Percentiles rank a stretch among this genome's conserved stretches.
Evolutionary conservation across 1,140 invertebrate species (phyloP).

Genomic region (Bemisia tabaci): DNA sequence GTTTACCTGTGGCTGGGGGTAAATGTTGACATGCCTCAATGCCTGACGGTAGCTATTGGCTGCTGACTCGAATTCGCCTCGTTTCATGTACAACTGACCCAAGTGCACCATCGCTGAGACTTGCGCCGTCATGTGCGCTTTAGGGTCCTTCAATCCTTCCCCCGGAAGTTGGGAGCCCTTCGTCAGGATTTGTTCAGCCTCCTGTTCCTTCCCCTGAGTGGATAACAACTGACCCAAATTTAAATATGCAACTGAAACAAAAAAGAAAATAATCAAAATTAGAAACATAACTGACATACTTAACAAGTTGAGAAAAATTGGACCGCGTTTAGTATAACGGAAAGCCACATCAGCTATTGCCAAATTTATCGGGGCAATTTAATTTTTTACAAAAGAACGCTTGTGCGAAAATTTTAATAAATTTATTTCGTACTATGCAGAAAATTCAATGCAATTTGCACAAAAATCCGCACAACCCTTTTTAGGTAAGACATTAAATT

Average conservation of each 20-base stretch:
- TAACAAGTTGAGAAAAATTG: neutral
- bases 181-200: constrained; percentile 68
- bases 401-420: no score
- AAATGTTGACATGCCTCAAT: constrained; percentile 57
- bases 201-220: constrained; percentile 60
- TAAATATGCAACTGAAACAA: constrained; percentile 77
- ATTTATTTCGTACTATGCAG: no score
- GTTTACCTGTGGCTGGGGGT: constrained; percentile 66
- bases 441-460: no score
- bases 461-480: no score
- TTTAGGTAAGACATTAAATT: no score
- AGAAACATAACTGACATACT: constrained; percentile 1
- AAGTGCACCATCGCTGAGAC: constrained; percentile 84
- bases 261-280: constrained; percentile 9
- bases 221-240: constrained; percentile 82
- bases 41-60: constrained; percentile 82
- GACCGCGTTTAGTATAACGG: no score
- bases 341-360: no score
- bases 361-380: no score
- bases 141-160: constrained; percentile 70
- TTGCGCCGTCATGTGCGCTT: constrained; percentile 75
- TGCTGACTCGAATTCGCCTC: constrained; percentile 68
- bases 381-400: no score
- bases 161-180: constrained; percentile 73
- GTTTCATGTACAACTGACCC: constrained; percentile 75